phyloP scores from a whole-genome alignment of 2,797 vertebrate genomes.

The Anguilla megastoma region DNA sequence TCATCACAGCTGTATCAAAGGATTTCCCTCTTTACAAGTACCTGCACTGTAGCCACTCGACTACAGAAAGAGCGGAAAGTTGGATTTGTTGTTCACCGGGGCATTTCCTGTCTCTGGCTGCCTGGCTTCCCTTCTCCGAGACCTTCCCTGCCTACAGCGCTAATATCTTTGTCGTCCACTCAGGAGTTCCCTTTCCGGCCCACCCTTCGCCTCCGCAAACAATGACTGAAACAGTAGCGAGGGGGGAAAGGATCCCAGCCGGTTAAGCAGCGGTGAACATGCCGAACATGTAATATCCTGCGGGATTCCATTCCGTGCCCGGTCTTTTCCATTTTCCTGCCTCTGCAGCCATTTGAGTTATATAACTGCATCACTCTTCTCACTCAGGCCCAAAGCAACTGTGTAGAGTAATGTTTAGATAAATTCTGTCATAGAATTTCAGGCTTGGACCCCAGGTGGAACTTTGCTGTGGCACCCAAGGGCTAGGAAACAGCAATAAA shows the following conservation, averaged over 20 bases:
- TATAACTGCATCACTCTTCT: conserved; percentile 41
- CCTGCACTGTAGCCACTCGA: background rate
- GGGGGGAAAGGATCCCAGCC: conserved; percentile 39
- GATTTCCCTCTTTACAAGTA: background rate
- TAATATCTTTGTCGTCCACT: conserved; percentile 20
- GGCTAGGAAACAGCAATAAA: background rate
- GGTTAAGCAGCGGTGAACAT: conserved; percentile 63
- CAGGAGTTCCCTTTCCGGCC: conserved; percentile 24
- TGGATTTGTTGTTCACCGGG: conserved; percentile 11
- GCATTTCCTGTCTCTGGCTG: conserved; percentile 16
- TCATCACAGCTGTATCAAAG: background rate
- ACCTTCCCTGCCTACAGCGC: background rate
- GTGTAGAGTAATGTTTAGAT: background rate
- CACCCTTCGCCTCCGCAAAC: conserved; percentile 7
- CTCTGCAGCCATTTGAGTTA: conserved; percentile 26
- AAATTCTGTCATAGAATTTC: background rate
- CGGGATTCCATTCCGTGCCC: conserved; percentile 54
- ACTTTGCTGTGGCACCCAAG: background rate
- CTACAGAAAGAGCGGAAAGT: conserved; percentile 17
- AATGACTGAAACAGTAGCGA: conserved; percentile 37
- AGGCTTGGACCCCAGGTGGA: background rate
- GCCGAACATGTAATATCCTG: conserved; percentile 43
- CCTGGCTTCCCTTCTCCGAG: background rate
- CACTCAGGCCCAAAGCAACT: background rate
- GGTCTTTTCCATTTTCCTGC: conserved; percentile 63